Evolutionary conservation across 2,113 vertebrate species (phyloP), one percentile per base, ranked within the genome.

Genomic region (Osmerus eperlanus): DNA sequence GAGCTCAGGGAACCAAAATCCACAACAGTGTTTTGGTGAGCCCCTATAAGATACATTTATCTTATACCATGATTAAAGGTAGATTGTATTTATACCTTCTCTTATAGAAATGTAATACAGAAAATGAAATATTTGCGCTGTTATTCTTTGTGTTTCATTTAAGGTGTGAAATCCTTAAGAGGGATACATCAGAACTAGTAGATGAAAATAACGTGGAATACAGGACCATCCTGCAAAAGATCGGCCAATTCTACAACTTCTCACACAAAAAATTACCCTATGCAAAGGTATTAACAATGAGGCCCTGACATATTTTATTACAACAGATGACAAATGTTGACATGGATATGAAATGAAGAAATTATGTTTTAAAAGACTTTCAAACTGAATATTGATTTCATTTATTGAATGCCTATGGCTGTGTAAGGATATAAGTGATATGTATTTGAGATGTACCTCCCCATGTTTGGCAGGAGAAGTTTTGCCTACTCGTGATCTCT

Each of bases 1-100:
- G 62, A 65, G n/a, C 29, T 73, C 62, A 73, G 23, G 53, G 63
- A 66, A 52, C 62, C 62, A 9, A 73, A 65, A 28, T 41, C 63
- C 14, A 16, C 62, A 1, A 8, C 47, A 21, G 29, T 64, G n/a
- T 66, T 73, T 32, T 72, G 70, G 70, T 56, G 47, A 72, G 62
- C 15, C 29, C 18, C 32, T 12, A 3, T 19, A 23, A 23, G 23
- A 28, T 63, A 7, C 12, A 11, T 65, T 3, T 47, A 47, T 47
- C 41, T 12, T 47, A 36, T 36, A 5, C 32, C 9, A 47, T 9
- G 41, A 47, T 47, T 47, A 47, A 47, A 47, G 1, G 7, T 47
- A 47, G 5, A 47, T 47, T 47, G 41, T 47, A 36, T 36, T 36
- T 36, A 47, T 47, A 47, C 9, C 41, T 47, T 11, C 4, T 47